Evolutionary conservation across 1,140 invertebrate genomes (phyloP).

Genomic region (Cydia splendana): DNA sequence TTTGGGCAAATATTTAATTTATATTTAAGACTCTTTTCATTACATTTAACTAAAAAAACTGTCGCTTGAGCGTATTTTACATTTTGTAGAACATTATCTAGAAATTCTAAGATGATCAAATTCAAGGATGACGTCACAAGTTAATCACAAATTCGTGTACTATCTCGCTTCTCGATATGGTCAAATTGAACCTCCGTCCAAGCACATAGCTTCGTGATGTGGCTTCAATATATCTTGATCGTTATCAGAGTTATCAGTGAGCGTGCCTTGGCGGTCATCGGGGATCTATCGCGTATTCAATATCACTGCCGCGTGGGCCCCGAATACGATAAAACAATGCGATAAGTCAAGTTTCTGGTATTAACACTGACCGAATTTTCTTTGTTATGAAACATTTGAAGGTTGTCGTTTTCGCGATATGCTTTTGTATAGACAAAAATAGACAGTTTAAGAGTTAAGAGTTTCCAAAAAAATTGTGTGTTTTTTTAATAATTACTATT

Average conservation of each 20-base stretch:
- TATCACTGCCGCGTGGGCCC: constrained; percentile 37
- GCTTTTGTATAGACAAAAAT: no score
- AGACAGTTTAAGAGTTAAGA: no score
- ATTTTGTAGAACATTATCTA: neutral
- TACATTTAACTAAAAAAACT: no score
- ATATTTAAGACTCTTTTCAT: no score
- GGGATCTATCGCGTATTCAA: constrained; percentile 47
- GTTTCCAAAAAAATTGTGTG: no score
- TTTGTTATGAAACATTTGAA: constrained; percentile 22
- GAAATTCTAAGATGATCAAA: neutral
- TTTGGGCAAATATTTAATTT: no score
- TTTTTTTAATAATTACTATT: no score
- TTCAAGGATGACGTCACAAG: neutral
- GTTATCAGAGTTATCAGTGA: constrained; percentile 64
- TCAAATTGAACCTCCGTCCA: constrained; percentile 46
- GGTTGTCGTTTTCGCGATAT: neutral
- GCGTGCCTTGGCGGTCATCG: constrained; percentile 54
- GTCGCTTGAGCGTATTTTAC: no score
- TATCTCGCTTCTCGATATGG: constrained; percentile 60
- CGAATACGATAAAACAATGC: constrained; percentile 44
- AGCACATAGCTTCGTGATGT: constrained; percentile 51
- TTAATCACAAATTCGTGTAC: constrained; percentile 63
- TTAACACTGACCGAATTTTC: constrained; percentile 57
- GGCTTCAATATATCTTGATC: constrained; percentile 63
- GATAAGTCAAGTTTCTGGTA: constrained; percentile 38